phyloP scores from a whole-genome alignment of 2,113 vertebrate species.

The mouse (Mus musculus) region DNA sequence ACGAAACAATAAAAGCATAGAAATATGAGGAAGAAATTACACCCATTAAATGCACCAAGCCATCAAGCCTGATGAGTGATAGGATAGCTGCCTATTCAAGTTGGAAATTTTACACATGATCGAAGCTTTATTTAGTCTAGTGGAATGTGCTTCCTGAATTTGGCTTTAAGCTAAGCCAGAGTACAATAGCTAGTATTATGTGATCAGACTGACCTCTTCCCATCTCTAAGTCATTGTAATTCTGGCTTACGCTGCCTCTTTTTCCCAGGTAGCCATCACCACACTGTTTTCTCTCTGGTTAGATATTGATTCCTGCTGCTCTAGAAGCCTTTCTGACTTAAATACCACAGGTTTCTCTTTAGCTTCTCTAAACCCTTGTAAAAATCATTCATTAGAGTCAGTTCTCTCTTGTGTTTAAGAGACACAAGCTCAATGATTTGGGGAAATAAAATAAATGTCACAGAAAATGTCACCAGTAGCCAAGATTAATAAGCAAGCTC shows the following conservation, averaged over 20 bases:
- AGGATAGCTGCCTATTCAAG: constrained; percentile 94
- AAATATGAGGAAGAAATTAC: constrained; percentile 94
- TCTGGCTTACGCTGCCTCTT: constrained; percentile 86
- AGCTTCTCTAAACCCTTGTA: constrained; percentile 11
- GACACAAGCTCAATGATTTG: constrained; percentile 37
- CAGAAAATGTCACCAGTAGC: constrained; percentile 36
- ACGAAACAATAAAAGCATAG: constrained; percentile 91
- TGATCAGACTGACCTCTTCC: constrained; percentile 92
- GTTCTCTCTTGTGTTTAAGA: constrained; percentile 24
- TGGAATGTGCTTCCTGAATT: constrained; percentile 97
- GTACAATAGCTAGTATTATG: constrained; percentile 96
- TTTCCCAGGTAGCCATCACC: constrained; percentile 81
- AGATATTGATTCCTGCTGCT: constrained; percentile 56
- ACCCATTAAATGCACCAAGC: constrained; percentile 91
- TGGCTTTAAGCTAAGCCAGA: constrained; percentile 92
- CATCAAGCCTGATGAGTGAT: constrained; percentile 91
- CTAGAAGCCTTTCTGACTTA: neutral
- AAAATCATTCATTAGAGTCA: neutral
- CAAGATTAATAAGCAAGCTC: constrained; percentile 50
- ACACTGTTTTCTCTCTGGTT: constrained; percentile 74
- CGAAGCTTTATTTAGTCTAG: constrained; percentile 97
- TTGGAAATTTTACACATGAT: constrained; percentile 98
- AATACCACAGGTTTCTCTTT: neutral
- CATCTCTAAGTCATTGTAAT: constrained; percentile 90
- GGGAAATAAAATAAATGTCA: constrained; percentile 33